Conservation (phyloP, 2,113 vertebrate genomes). For the Ammospiza nelsoni region DNA sequence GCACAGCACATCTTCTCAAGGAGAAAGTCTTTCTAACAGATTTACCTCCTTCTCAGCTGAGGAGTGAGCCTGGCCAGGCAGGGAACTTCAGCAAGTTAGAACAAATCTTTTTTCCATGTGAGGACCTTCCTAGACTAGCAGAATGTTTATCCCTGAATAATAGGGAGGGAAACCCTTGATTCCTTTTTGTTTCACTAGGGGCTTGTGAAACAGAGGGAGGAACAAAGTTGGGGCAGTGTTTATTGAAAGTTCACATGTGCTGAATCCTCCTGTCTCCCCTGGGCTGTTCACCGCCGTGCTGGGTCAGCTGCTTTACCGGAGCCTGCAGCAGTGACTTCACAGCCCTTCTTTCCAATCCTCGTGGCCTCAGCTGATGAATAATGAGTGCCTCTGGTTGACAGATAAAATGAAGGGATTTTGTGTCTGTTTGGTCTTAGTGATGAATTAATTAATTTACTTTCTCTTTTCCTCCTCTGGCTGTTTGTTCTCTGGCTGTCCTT, state of each 20-base stretch:
- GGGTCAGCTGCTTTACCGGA: conserved; percentile 37
- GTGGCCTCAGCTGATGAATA: conserved; percentile 66
- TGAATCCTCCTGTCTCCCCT: neutral
- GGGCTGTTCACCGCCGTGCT: conserved; percentile 14
- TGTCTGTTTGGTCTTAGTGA: conserved; percentile 61
- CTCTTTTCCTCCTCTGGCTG: neutral
- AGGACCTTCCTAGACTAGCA: neutral
- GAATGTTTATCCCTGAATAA: neutral
- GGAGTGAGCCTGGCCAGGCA: neutral
- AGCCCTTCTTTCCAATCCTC: conserved; percentile 44
- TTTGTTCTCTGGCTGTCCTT: neutral
- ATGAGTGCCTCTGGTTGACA: conserved; percentile 60
- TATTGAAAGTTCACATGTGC: neutral
- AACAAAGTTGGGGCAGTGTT: neutral
- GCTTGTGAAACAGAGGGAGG: neutral
- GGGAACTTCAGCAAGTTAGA: neutral
- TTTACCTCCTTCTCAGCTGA: neutral
- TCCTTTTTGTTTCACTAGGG: neutral
- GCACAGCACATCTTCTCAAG: neutral
- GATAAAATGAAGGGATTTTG: conserved; percentile 75
- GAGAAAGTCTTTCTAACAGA: neutral
- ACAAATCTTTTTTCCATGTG: neutral
- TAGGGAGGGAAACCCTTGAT: neutral
- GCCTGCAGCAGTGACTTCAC: conserved; percentile 25
- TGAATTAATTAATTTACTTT: conserved; percentile 72